Base-by-base conservation (phyloP, 23 tunicate genomes). In the Ascidia mentula region DNA sequence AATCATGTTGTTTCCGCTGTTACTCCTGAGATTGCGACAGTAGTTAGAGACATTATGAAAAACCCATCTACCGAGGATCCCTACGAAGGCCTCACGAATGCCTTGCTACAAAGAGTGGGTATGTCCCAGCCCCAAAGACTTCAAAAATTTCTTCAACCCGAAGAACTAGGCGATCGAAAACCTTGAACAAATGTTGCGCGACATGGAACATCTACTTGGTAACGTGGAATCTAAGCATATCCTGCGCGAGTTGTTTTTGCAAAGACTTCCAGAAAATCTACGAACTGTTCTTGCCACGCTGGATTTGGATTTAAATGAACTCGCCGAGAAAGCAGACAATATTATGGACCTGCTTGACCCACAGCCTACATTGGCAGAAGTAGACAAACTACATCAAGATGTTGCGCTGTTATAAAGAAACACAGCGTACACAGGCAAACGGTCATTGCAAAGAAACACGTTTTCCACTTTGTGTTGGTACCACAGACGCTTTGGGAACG, bases 391-490 rank as follows among this genome's bases (percentile, higher is more conserved):
- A 12, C 53, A 42, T 9, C 53, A 42, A 42, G 12, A 42, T 42
- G 53, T 53, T n/a, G n/a, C n/a, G n/a, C n/a, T n/a, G 65, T 28
- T 53, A 9, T 20, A 53, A 53, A 26, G 65, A 6, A 53, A 53
- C 65, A 53, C 65, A 53, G 13, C 65, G 13, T 53, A 20, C 24
- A 53, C 65, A 53, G 24, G 13, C 13, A 53, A 28, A 28, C 65
- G 13, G 24, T 1, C 7, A 53, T 53, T 53, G 53, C 53, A 42
- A 53, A 5, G 65, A 53, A 53, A 9, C 65, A 53, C 65, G 65
- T 53, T 53, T 53, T 9, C 65, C 13, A 53, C 65, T 6, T 53
- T 53, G 65, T 71, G 74, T 71, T 71, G 74, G 74, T 71, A 71
- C 39, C 74, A 71, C 74, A 34, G 39, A 36, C 38, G 39, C 39